phyloP scores from a whole-genome alignment of 2,888 invertebrate genomes.

The Tromatobia lineatoria region DNA sequence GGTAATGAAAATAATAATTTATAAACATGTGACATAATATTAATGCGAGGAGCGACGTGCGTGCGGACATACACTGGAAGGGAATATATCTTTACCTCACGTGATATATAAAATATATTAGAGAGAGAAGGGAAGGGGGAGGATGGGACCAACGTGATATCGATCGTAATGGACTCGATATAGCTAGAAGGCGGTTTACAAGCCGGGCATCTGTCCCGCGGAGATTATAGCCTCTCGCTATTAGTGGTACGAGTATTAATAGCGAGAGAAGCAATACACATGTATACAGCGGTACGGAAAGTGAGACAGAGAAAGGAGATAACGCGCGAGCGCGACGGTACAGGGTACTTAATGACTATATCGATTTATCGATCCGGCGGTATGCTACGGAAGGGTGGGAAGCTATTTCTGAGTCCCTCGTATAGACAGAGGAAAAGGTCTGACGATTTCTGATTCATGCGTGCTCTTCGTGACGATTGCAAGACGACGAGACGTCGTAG shows the following conservation, averaged over 20 bases:
- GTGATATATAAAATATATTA: slow-evolving; percentile 39
- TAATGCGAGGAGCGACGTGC: background rate
- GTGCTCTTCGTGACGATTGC: slow-evolving; percentile 32
- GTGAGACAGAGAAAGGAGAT: slow-evolving; percentile 54
- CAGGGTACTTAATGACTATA: slow-evolving; percentile 72
- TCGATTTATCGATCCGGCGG: slow-evolving; percentile 72
- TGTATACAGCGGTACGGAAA: slow-evolving; percentile 18
- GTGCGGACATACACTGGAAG: background rate
- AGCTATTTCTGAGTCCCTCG: slow-evolving; percentile 23
- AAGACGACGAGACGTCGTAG: slow-evolving; percentile 15
- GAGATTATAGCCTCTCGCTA: slow-evolving; percentile 73
- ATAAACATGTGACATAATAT: slow-evolving; percentile 3
- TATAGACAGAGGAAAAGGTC: slow-evolving; percentile 51
- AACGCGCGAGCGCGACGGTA: slow-evolving; percentile 64
- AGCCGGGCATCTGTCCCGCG: slow-evolving; percentile 73
- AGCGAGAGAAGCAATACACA: slow-evolving; percentile 51
- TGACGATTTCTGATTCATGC: slow-evolving; percentile 39
- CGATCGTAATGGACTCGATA: slow-evolving; percentile 68
- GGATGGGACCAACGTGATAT: slow-evolving; percentile 61
- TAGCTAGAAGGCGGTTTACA: slow-evolving; percentile 67
- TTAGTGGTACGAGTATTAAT: slow-evolving; percentile 74
- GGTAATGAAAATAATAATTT: background rate
- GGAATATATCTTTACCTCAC: background rate
- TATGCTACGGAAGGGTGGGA: slow-evolving; percentile 67
- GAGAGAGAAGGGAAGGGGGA: slow-evolving; percentile 3